Conservation (phyloP, 2,113 vertebrate species). For the Hemibagrus wyckioides region DNA sequence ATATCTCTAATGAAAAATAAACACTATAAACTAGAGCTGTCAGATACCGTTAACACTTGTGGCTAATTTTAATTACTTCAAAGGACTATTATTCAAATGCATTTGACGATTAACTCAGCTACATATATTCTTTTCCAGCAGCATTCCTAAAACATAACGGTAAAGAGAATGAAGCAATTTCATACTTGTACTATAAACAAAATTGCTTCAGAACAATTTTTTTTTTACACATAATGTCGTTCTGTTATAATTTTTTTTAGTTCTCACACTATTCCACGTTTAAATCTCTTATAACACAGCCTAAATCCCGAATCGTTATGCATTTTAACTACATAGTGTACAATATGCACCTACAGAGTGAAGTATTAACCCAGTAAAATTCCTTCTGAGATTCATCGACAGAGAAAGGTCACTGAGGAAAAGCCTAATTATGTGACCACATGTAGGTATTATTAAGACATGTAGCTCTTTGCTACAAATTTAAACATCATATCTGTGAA, state of each 20-base stretch:
- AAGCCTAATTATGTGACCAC: background rate
- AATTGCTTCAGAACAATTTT: background rate
- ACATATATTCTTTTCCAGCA: background rate
- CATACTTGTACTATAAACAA: background rate
- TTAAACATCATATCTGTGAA: background rate
- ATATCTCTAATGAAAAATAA: slow-evolving; percentile 8
- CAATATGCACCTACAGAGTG: background rate
- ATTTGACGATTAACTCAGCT: background rate
- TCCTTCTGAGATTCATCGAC: background rate
- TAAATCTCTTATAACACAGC: background rate
- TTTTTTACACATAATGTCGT: background rate
- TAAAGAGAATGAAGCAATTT: background rate
- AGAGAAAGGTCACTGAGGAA: background rate
- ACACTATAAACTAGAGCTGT: background rate
- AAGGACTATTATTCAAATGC: background rate
- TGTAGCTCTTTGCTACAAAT: background rate
- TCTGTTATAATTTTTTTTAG: background rate
- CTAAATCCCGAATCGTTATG: background rate
- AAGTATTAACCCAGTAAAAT: background rate
- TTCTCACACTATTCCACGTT: background rate
- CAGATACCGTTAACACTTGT: background rate
- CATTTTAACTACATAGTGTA: background rate
- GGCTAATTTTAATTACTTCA: background rate
- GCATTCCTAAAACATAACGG: background rate
- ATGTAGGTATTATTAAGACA: background rate